Evolutionary conservation across 2,888 invertebrate species (phyloP).

Genomic region (Suillia variegata): DNA sequence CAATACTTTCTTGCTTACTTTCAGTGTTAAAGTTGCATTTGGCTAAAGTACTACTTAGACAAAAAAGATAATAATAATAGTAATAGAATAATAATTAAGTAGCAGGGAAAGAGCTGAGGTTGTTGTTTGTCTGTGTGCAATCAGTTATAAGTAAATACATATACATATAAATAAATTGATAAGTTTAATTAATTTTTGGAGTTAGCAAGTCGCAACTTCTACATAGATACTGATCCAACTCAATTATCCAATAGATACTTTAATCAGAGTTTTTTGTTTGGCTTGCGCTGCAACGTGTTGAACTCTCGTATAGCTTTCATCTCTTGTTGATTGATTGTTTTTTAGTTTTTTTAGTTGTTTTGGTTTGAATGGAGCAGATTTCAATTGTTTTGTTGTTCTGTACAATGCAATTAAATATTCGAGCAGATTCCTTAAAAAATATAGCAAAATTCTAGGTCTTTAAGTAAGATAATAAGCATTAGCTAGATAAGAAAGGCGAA

Average conservation of each 20-base stretch:
- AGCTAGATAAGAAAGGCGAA: no score
- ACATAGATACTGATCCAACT: no score
- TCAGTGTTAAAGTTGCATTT: no score
- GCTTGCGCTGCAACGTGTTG: no score
- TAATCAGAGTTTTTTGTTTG: no score
- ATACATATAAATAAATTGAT: background rate
- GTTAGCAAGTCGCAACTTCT: no score
- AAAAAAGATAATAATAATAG: background rate
- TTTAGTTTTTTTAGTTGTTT: no score
- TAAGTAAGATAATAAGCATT: no score
- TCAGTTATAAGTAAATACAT: slow-evolving; percentile 33
- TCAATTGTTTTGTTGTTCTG: background rate
- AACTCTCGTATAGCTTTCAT: background rate
- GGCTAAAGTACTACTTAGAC: no score
- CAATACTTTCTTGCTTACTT: no score
- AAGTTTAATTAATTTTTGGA: no score
- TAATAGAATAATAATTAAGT: background rate
- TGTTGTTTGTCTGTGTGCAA: slow-evolving; percentile 49
- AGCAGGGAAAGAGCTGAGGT: slow-evolving; percentile 17
- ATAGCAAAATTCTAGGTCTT: background rate
- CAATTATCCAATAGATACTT: no score
- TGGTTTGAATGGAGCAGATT: background rate
- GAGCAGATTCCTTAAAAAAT: background rate
- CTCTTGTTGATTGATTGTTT: background rate
- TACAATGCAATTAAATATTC: background rate